Conservation (phyloP, 2,888 invertebrate species). For the Zygaena filipendulae region DNA sequence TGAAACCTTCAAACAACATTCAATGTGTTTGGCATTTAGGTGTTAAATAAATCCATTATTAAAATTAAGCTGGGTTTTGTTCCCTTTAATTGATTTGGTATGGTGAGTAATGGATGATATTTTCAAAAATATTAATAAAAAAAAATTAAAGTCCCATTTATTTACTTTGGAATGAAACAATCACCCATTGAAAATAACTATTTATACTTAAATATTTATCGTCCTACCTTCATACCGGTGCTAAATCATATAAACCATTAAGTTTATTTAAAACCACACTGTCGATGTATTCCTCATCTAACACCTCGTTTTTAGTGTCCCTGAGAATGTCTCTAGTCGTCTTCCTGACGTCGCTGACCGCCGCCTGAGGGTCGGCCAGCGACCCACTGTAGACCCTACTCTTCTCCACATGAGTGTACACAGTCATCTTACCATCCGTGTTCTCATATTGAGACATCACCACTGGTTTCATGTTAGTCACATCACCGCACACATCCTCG, state of each 20-base stretch:
- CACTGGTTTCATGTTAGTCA: constrained; percentile 18
- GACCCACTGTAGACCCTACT: constrained; percentile 25
- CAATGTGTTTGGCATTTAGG: too few species aligned
- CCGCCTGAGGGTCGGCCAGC: constrained; percentile 21
- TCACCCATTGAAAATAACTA: too few species aligned
- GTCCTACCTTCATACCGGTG: constrained; percentile 39
- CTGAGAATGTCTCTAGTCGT: constrained; percentile 30
- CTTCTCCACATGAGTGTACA: constrained; percentile 44
- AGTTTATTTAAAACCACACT: constrained; percentile 43
- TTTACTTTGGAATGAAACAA: too few species aligned
- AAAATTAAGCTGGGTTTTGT: too few species aligned
- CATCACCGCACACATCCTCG: constrained; percentile 17
- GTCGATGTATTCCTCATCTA: constrained; percentile 36
- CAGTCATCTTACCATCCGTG: constrained; percentile 45
- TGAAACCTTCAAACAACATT: too few species aligned
- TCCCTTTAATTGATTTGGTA: too few species aligned
- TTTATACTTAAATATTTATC: too few species aligned
- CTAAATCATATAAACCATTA: constrained; percentile 48
- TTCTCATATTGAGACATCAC: constrained; percentile 25
- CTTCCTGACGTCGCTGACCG: constrained; percentile 32
- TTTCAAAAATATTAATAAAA: too few species aligned
- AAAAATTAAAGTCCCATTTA: too few species aligned
- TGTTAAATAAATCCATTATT: too few species aligned
- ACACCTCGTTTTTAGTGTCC: constrained; percentile 25
- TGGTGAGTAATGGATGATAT: too few species aligned